A percentile compares a stretch with the other conserved stretches of the same genome.
Conservation (phyloP, 1,140 invertebrate species). For the Theocolax elegans region DNA sequence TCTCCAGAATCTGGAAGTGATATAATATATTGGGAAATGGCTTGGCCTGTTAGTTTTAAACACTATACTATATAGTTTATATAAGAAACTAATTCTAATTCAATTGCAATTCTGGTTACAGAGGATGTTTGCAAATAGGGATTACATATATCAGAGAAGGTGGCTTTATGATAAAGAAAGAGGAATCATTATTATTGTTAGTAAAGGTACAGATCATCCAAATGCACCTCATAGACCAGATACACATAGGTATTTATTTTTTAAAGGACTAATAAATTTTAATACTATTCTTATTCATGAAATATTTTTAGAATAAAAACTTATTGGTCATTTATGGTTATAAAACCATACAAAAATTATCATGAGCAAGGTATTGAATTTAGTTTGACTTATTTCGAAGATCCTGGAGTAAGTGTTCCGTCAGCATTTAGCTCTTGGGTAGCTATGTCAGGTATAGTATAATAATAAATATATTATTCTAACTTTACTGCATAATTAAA, state of each 20-base stretch:
- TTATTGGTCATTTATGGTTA: slow-evolving; percentile 90
- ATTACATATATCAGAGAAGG: slow-evolving; percentile 86
- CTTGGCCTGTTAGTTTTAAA: slow-evolving; percentile 78
- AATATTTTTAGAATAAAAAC: slow-evolving; percentile 72
- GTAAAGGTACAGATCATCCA: slow-evolving; percentile 73
- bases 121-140: slow-evolving; percentile 85
- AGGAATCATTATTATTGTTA: slow-evolving; percentile 72
- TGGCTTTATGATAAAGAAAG: slow-evolving; percentile 72
- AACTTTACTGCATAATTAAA: not conserved
- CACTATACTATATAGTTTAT: slow-evolving; percentile 17
- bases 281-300: not conserved
- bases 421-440: slow-evolving; percentile 76
- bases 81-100: not conserved
- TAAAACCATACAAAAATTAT: slow-evolving; percentile 75
- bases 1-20: slow-evolving; percentile 70
- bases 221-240: slow-evolving; percentile 69
- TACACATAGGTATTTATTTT: slow-evolving; percentile 66
- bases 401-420: slow-evolving; percentile 81
- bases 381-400: slow-evolving; percentile 87
- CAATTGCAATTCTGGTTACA: slow-evolving; percentile 58
- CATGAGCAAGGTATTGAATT: slow-evolving; percentile 84
- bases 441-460: slow-evolving; percentile 63
- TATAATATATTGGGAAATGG: slow-evolving; percentile 88
- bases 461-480: slow-evolving; percentile 25
- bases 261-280: not conserved